Percentiles rank a stretch among this genome's conserved stretches.
These are phyloP conservation scores for Hepsetus odoe DNA, from an alignment of 2,113 vertebrate species.

Conservation along the genomic window DNA sequence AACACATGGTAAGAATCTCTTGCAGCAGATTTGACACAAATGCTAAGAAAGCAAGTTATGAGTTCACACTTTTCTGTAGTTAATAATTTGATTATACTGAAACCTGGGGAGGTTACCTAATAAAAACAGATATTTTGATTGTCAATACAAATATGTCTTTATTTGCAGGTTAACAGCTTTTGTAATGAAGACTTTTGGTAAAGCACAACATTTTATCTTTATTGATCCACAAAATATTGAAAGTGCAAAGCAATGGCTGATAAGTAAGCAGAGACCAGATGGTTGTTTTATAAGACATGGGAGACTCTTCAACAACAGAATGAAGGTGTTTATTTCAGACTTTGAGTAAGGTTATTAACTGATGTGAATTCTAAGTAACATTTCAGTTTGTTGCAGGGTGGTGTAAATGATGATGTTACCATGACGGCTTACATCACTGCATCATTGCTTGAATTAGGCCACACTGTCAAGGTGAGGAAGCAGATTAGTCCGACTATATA, in stretches of 20 bases:
- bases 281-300: slow-evolving; percentile 78
- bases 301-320: slow-evolving; percentile 77
- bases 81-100: too few species aligned
- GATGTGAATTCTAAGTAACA: not conserved
- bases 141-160: not conserved
- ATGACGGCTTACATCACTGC: slow-evolving; percentile 79
- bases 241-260: too few species aligned
- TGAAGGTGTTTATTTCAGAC: slow-evolving; percentile 71
- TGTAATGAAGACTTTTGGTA: slow-evolving; percentile 73
- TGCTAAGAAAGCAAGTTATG: too few species aligned
- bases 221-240: too few species aligned
- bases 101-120: too few species aligned
- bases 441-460: slow-evolving; percentile 71
- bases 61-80: too few species aligned
- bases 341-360: too few species aligned
- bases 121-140: too few species aligned
- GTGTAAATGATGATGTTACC: slow-evolving; percentile 78
- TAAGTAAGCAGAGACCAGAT: too few species aligned
- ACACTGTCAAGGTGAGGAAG: slow-evolving; percentile 55
- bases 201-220: slow-evolving; percentile 35
- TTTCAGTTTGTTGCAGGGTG: slow-evolving; percentile 69
- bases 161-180: slow-evolving; percentile 82
- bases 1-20: slow-evolving; percentile 84
- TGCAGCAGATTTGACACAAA: not conserved
- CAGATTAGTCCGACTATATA: too few species aligned